phyloP scores from a whole-genome alignment of 2,113 vertebrate genomes.

The Illadopsis cleaveri region DNA sequence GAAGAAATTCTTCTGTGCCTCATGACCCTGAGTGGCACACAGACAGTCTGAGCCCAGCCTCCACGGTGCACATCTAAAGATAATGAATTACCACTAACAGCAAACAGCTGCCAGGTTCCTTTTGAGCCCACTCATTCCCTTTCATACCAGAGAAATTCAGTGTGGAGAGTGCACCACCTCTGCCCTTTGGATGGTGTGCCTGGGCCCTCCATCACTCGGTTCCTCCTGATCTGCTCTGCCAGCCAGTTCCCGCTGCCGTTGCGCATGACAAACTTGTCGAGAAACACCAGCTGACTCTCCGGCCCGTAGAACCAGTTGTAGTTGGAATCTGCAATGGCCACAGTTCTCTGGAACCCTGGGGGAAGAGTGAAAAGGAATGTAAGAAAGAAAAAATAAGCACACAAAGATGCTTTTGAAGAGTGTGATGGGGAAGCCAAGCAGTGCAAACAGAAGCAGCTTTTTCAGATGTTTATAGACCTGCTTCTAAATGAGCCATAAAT shows the following conservation, averaged over 20 bases:
- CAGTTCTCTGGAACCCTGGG: conserved; percentile 93
- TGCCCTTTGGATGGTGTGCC: conserved; percentile 93
- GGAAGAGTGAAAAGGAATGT: conserved; percentile 30
- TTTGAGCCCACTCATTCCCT: not conserved
- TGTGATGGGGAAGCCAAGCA: not conserved
- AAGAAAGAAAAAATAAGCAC: conserved; percentile 6
- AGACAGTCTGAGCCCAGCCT: not conserved
- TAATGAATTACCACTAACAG: not conserved
- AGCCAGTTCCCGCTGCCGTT: conserved; percentile 98
- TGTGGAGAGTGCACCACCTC: conserved; percentile 97
- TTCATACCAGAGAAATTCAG: conserved; percentile 96
- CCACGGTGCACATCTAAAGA: not conserved
- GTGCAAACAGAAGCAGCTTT: not conserved
- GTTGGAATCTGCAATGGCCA: conserved; percentile 97
- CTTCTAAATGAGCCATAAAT: not conserved
- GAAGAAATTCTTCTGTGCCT: not conserved
- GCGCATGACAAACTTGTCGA: conserved; percentile 94
- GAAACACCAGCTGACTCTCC: conserved; percentile 96
- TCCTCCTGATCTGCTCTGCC: conserved; percentile 88
- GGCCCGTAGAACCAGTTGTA: conserved; percentile 99
- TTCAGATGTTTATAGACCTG: not conserved
- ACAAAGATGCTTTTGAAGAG: not conserved
- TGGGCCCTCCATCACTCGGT: conserved; percentile 87
- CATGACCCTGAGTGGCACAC: not conserved
- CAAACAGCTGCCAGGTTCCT: not conserved